Base-by-base conservation (phyloP, 2,113 vertebrate genomes). In the Odobenus rosmarus region DNA sequence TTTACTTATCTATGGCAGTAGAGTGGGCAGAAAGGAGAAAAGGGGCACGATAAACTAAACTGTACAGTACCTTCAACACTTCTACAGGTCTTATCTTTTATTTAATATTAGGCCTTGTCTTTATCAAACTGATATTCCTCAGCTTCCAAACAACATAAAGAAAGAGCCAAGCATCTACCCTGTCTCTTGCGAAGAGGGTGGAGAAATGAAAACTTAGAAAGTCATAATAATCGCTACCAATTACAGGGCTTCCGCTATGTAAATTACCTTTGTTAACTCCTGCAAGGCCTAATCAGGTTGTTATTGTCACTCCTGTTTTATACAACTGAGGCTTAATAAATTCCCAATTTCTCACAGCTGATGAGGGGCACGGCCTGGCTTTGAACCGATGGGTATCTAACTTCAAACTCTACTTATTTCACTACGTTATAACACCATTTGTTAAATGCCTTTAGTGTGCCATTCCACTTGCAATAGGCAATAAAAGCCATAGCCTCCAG, bases 401-500 rank as follows among this genome's bases (percentile, higher is more conserved):
- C 36, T 69, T 90, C 28, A 92, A 95, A 80, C n/a, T 80, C 15
- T 59, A 84, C 14, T 84, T 74, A 96, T 33, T 86, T 33, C 10
- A 83, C 36, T 76, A 18, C n/a, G 39, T 39, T 81, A 90, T 33
- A 79, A 57, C 14, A 87, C 26, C 24, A 46, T 81, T 90, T 88
- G 62, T 49, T 89, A 92, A 92, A 90, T 49, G 61, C 49, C 31
- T 89, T 7, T 36, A 53, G 74, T 39, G 49, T 74, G 72, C 42
- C 74, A 88, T 26, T 85, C 81, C 95, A 23, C 61, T 93, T 80
- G 42, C 11, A 95, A 62, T 88, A 96, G 90, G 88, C 57, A 90
- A 28, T 93, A 96, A 92, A 62, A 87, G 39, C 3, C 31, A 72
- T 1, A 77, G 33, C 74, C 55, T 90, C 64, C 53, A 92, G 42